phyloP scores from a whole-genome alignment of 2,113 vertebrate genomes.

The Zapus hudsonius region DNA sequence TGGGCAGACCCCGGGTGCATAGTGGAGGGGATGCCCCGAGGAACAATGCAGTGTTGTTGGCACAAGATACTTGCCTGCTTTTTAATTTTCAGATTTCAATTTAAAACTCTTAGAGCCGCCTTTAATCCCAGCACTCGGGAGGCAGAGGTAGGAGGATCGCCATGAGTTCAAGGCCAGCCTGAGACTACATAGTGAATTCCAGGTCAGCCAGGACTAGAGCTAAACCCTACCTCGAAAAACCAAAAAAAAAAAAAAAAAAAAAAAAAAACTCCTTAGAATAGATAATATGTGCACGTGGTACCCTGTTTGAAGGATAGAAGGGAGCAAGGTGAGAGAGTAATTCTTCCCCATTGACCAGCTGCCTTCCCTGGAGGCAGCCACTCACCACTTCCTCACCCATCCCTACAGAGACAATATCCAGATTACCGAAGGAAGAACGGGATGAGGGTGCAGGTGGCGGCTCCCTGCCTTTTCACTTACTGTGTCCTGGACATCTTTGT shows the following conservation, averaged over 20 bases:
- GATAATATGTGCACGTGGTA: not conserved
- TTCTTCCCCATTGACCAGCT: not conserved
- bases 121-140: no score
- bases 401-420: not conserved
- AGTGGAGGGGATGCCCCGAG: no score
- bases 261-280: not conserved
- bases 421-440: not conserved
- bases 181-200: no score
- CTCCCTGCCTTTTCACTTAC: not conserved
- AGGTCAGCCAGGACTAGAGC: no score
- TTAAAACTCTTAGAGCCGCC: no score
- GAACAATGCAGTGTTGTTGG: no score
- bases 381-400: not conserved
- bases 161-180: no score
- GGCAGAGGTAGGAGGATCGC: no score
- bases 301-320: not conserved
- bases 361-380: not conserved
- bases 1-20: no score
- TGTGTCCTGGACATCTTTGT: not conserved
- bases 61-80: not conserved
- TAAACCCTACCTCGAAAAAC: no score
- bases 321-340: not conserved
- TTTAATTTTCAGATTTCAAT: no score
- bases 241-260: no score
- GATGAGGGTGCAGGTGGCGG: not conserved